Base-by-base conservation (phyloP, 2,797 vertebrate species). In the Cossypha heuglini region DNA sequence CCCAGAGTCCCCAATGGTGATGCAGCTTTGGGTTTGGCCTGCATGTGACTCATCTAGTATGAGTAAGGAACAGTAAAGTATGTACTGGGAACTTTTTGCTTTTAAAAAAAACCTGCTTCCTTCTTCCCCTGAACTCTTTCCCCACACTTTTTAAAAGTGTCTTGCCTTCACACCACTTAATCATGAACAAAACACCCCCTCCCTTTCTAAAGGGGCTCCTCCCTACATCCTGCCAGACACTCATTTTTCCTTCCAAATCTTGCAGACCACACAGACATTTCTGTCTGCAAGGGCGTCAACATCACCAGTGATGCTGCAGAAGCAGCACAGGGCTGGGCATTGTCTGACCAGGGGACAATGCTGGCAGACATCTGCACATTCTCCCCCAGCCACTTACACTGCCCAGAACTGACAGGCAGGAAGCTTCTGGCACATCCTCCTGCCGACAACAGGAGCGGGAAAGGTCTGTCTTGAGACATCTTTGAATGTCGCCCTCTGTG, bases 41-140 rank as follows among this genome's bases (percentile, higher is more conserved):
- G 68, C 22, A 45, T 48, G 37, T 93, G 89, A 95, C 62, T 93
- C 91, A 94, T 73, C 79, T 57, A 72, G 54, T n/a, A 52, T 52
- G 20, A 94, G 43, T 55, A 77, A 89, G 37, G 22, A 93, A 35
- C 10, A 51, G 57, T 35, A 38, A 82, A 25, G 28, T 19, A 64
- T 25, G 43, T 59, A 31, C 62, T 26, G 13, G 37, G 7, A 90
- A n/a, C 10, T 33, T 79, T 40, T 19, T 33, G 19, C 35, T 77
- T 37, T 7, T 22, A 64, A 88, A 93, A 88, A 35, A 2, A 29
- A 26, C 1, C 5, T 68, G 8, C 5, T 35, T 26, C 28, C 4
- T 5, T 46, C 71, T 74, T 38, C 33, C 29, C 29, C 25, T 21
- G 38, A 75, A 42, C 4, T 62, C 17, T 28, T 72, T 69, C 20